Evolutionary conservation across 1,140 invertebrate genomes (phyloP).

Genomic region (Subanguina moxae): DNA sequence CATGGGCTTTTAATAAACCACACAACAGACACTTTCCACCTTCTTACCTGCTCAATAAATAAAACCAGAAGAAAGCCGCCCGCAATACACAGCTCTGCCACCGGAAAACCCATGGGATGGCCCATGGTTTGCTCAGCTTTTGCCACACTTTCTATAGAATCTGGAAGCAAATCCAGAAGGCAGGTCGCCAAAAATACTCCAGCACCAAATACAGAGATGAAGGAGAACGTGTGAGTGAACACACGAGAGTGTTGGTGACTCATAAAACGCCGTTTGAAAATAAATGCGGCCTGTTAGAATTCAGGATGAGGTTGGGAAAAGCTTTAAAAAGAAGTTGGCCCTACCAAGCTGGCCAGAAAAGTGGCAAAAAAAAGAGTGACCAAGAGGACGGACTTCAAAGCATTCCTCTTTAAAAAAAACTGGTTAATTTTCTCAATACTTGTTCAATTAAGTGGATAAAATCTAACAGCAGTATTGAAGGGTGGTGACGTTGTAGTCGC

Average conservation of each 20-base stretch:
- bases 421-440: neutral
- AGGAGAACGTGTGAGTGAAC: constrained; percentile 24
- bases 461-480: neutral
- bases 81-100: constrained; percentile 49
- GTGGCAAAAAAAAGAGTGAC: constrained; percentile 48
- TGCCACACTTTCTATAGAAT: constrained; percentile 43
- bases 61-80: constrained; percentile 53
- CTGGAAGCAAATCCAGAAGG: constrained; percentile 54
- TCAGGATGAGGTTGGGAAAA: constrained; percentile 3
- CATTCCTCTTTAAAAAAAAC: constrained; percentile 14
- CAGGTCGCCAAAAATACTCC: constrained; percentile 57
- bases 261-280: constrained; percentile 27
- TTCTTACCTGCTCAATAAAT: constrained; percentile 51
- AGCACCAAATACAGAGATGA: constrained; percentile 44
- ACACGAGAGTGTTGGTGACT: constrained; percentile 4
- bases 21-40: constrained; percentile 25
- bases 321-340: constrained; percentile 15
- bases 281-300: constrained; percentile 18
- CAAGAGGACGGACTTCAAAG: constrained; percentile 48
- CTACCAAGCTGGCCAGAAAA: constrained; percentile 51
- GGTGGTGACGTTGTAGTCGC: constrained; percentile 9
- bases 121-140: constrained; percentile 39
- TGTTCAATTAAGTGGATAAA: neutral
- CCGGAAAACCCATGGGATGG: constrained; percentile 30
- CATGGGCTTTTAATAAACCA: no score